Base-by-base conservation (phyloP, 1,140 invertebrate species). In the Camponotus vicinus region DNA sequence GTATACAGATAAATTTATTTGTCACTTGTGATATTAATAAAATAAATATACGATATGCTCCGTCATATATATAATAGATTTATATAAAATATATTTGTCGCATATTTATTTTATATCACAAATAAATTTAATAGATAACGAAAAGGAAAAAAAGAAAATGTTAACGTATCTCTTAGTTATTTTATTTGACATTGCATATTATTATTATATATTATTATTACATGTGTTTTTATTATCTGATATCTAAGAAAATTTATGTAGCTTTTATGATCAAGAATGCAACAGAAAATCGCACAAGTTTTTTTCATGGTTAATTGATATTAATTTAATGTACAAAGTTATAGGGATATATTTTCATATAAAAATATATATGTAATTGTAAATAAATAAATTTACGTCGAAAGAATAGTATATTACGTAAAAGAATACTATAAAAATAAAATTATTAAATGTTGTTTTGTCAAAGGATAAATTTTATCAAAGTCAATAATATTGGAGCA, bases 11-110 rank as follows among this genome's bases (percentile, higher is more conserved):
- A 27, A 27, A 27, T 27, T 27, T 27, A 27, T 27, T 27, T 27
- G 27, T 27, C 27, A 27, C 27, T 27, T 27, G 27, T 27, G 27
- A 27, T 27, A 27, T 27, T 27, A 27, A 27, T 27, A 27, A 27
- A 27, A 27, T 27, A 27, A 27, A 27, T 27, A 27, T 27, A 27
- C 27, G 27, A 40, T 40, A 40, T 40, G 37, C 37, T 27, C 0
- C 27, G 27, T 27, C 7, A 57, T 8, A 75, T 73, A 86, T 40
- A 88, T 84, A 67, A 88, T 84, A 67, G 83, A 52, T 27, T 75
- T 40, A 40, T 63, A 64, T 79, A 59, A 59, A 59, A 40, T 45
- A 7, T 45, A 45, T 42, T 45, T 78, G 21, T 64, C 40, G 21
- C 27, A 15, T 40, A 42, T 42, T 21, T 57, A 1, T 8, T 55